A percentile compares a stretch with the other conserved stretches of the same genome.
phyloP scores from a whole-genome alignment of 2,888 invertebrate genomes.

The Axea sp. region DNA sequence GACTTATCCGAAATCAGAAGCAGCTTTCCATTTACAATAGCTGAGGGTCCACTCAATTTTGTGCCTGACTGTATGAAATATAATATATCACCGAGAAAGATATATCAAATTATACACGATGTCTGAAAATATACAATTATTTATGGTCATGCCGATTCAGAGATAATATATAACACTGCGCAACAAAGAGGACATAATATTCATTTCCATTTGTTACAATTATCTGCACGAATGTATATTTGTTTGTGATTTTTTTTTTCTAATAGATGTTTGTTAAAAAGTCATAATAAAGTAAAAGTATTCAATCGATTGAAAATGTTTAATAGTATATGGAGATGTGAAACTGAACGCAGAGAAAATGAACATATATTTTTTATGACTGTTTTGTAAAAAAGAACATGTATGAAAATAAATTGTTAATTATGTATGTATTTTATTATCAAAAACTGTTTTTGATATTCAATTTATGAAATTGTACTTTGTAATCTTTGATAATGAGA shows the following conservation, averaged over 20 bases:
- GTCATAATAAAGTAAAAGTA: too few species aligned
- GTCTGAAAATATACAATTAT: constrained; percentile 51
- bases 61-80: constrained; percentile 40
- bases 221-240: background rate
- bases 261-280: too few species aligned
- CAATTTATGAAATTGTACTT: too few species aligned
- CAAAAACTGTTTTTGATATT: too few species aligned
- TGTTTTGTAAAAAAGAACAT: too few species aligned
- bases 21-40: constrained; percentile 35
- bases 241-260: background rate
- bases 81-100: constrained; percentile 44
- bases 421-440: too few species aligned
- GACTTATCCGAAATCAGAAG: constrained; percentile 20
- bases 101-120: constrained; percentile 56
- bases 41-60: constrained; percentile 39
- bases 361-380: too few species aligned
- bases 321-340: too few species aligned
- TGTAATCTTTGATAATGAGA: too few species aligned
- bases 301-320: too few species aligned
- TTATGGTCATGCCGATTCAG: constrained; percentile 38
- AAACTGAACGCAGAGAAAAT: too few species aligned
- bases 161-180: constrained; percentile 13
- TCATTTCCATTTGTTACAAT: constrained; percentile 3
- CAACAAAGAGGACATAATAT: constrained; percentile 11
- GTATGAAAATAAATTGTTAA: too few species aligned